phyloP scores from a whole-genome alignment of 2,113 vertebrate genomes.

The Oreochromis tanganicae region DNA sequence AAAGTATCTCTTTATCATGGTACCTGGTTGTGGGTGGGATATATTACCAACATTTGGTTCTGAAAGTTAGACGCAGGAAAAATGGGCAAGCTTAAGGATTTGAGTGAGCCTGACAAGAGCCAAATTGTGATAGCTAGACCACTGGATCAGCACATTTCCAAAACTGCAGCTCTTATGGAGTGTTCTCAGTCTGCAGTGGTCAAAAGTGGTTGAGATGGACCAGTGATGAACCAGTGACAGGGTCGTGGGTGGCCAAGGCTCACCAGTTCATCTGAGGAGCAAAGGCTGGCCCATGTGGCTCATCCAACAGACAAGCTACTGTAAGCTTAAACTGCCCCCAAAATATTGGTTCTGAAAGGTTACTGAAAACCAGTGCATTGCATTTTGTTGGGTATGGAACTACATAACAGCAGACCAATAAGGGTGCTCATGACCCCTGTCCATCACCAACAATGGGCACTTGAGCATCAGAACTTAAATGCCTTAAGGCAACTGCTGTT shows the following conservation, averaged over 20 bases:
- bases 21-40: background rate
- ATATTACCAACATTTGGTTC: background rate
- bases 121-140: background rate
- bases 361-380: background rate
- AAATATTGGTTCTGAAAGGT: background rate
- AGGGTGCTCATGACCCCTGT: background rate
- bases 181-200: background rate
- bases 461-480: background rate
- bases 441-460: background rate
- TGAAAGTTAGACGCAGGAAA: background rate
- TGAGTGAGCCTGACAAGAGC: background rate
- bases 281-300: background rate
- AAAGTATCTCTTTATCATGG: background rate
- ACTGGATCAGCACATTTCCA: background rate
- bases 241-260: fast-evolving
- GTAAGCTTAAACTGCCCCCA: background rate
- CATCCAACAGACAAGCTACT: background rate
- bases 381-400: background rate
- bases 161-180: background rate
- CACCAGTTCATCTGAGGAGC: background rate
- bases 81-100: background rate
- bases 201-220: background rate
- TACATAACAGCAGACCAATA: background rate
- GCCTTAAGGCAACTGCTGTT: background rate
- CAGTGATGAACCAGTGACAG: background rate